Conservation (phyloP, 2,888 invertebrate species). For the Blera fallax region DNA sequence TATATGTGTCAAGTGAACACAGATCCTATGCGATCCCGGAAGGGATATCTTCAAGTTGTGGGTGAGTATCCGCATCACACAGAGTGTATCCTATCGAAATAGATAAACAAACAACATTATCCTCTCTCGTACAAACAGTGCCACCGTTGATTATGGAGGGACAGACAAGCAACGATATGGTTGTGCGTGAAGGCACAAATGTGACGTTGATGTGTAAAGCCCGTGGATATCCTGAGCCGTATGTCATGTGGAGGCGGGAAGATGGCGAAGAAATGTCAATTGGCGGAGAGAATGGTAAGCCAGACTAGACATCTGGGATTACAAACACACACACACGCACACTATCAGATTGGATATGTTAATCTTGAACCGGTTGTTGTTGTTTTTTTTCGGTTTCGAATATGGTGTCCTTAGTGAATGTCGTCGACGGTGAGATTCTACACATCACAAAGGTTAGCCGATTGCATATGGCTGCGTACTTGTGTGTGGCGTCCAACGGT, state of each 20-base stretch:
- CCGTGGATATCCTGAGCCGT: constrained; percentile 93
- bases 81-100: not conserved
- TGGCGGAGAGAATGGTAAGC: constrained; percentile 92
- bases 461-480: constrained; percentile 95
- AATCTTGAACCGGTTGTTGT: constrained; percentile 31
- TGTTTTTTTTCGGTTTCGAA: constrained; percentile 18
- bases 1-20: constrained; percentile 97
- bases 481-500: constrained; percentile 96
- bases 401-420: constrained; percentile 87
- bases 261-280: constrained; percentile 94
- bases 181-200: constrained; percentile 93
- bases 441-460: constrained; percentile 94
- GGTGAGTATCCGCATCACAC: constrained; percentile 85
- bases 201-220: constrained; percentile 94
- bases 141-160: constrained; percentile 95
- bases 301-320: constrained; percentile 1
- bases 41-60: constrained; percentile 95
- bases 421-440: constrained; percentile 93
- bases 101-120: constrained; percentile 19
- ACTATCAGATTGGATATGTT: constrained; percentile 37
- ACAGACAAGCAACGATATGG: constrained; percentile 95
- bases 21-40: constrained; percentile 95
- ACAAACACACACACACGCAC: not conserved
- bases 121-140: constrained; percentile 83
- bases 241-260: constrained; percentile 95